Base-by-base conservation (phyloP, 1,140 invertebrate genomes). In the Aphaenogaster ashmeadi region DNA sequence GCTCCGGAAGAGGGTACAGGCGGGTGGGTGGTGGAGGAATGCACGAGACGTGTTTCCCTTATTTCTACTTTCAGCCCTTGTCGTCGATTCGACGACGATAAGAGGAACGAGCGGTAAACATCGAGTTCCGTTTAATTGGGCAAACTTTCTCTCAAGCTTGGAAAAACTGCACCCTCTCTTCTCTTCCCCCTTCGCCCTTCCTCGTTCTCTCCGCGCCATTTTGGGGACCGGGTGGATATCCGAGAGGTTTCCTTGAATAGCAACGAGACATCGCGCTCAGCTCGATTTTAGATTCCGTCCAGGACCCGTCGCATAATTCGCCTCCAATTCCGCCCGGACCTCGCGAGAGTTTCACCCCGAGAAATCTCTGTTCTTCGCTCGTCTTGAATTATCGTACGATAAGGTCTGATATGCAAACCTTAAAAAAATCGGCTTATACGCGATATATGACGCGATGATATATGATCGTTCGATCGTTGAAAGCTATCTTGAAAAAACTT, bases 211-310 rank as follows among this genome's bases (percentile, higher is more conserved):
- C 66, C 33, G 60, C 56, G 56, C 33, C 87, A 64, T 78, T 80
- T 33, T 41, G 21, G 47, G 41, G 13, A 38, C 27, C 50, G 50
- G 75, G 84, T 83, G 84, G 71, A 92, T 90, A 91, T 84, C 66
- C 88, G 75, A 38, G 56, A 27, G 87, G 79, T 90, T 92, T 64
- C 58, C 52, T 50, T 90, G 91, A 92, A 92, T 90, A 89, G 88
- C 78, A 92, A 92, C 89, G 83, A 90, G 80, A 67, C 88, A 75
- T 83, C 66, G 71, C 71, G 50, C 64, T 38, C 52, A 41, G 67
- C 74, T 88, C 83, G 91, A 92, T 89, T 92, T 92, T 90, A 92
- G 80, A 92, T 92, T 92, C 91, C 85, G 62, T 86, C 75, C 91
- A 58, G 67, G 85, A 79, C 60, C 64, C 79, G 50, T 41, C 88